phyloP scores from a whole-genome alignment of 2,888 invertebrate genomes.

The Volucella bombylans region DNA sequence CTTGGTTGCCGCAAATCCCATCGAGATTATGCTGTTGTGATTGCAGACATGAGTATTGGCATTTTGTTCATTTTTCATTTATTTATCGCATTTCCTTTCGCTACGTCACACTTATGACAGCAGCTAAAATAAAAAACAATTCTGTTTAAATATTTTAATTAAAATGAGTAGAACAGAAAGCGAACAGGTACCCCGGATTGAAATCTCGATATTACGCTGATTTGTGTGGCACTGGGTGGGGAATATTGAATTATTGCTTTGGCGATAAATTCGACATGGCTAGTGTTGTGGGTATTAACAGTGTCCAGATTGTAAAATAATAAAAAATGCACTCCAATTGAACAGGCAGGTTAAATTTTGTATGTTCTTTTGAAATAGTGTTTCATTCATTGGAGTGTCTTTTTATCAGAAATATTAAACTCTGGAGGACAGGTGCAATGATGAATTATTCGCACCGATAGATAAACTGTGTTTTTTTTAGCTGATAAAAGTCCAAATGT shows the following conservation, averaged over 20 bases:
- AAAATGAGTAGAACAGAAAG: slow-evolving; percentile 43
- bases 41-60: slow-evolving; percentile 34
- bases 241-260: slow-evolving; percentile 40
- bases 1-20: slow-evolving; percentile 43
- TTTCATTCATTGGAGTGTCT: too few relatives aligned
- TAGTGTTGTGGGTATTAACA: slow-evolving; percentile 24
- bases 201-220: slow-evolving; percentile 43
- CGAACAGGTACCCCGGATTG: slow-evolving; percentile 32
- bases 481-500: too few relatives aligned
- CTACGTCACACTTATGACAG: slow-evolving; percentile 13
- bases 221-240: slow-evolving; percentile 30
- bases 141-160: slow-evolving; percentile 66
- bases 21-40: slow-evolving; percentile 46
- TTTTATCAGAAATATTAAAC: too few relatives aligned
- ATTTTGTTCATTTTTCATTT: slow-evolving; percentile 32
- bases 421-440: too few relatives aligned
- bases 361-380: too few relatives aligned
- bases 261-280: slow-evolving; percentile 25
- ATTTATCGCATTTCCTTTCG: slow-evolving; percentile 45
- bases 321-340: background rate
- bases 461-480: too few relatives aligned
- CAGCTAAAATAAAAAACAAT: slow-evolving; percentile 30
- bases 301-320: slow-evolving; percentile 32
- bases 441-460: too few relatives aligned
- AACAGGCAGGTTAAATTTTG: too few relatives aligned